A percentile compares a stretch with the other conserved stretches of the same genome.
phyloP scores from a whole-genome alignment of 2,113 vertebrate species.

The Equus quagga region DNA sequence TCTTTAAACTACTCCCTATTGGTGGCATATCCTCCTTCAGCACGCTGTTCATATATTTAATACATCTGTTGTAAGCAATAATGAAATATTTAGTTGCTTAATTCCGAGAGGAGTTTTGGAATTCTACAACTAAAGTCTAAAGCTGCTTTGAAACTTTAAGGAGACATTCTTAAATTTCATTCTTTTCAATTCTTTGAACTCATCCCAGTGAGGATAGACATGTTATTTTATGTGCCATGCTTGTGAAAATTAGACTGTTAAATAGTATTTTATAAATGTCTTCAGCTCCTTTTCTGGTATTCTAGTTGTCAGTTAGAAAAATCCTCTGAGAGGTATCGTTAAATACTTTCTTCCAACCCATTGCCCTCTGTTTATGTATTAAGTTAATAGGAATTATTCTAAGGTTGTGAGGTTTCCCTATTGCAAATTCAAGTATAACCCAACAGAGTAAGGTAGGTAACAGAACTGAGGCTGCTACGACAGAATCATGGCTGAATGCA shows the following conservation, averaged over 20 bases:
- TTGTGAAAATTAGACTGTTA: slow-evolving; percentile 59
- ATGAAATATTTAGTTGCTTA: slow-evolving; percentile 31
- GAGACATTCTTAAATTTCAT: not conserved
- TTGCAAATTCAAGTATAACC: not conserved
- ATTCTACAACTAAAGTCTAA: not conserved
- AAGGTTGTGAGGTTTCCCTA: not conserved
- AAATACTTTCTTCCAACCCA: not conserved
- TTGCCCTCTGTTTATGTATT: not conserved
- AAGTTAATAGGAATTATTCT: not conserved
- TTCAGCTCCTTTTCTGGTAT: not conserved
- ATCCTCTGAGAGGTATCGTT: not conserved
- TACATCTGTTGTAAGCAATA: not conserved
- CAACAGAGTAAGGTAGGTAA: not conserved
- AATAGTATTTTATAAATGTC: slow-evolving; percentile 28
- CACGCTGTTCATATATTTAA: not conserved
- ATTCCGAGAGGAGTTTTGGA: not conserved
- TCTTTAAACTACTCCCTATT: not conserved
- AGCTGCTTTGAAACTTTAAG: slow-evolving; percentile 55
- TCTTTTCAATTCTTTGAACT: slow-evolving; percentile 33
- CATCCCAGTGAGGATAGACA: not conserved
- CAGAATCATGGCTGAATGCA: not conserved
- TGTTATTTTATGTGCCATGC: not conserved
- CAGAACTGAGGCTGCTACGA: not conserved
- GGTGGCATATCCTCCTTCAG: not conserved
- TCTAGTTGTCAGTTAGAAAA: not conserved